Conservation (phyloP, 2,888 invertebrate species). For the Drosophila anomalipes region DNA sequence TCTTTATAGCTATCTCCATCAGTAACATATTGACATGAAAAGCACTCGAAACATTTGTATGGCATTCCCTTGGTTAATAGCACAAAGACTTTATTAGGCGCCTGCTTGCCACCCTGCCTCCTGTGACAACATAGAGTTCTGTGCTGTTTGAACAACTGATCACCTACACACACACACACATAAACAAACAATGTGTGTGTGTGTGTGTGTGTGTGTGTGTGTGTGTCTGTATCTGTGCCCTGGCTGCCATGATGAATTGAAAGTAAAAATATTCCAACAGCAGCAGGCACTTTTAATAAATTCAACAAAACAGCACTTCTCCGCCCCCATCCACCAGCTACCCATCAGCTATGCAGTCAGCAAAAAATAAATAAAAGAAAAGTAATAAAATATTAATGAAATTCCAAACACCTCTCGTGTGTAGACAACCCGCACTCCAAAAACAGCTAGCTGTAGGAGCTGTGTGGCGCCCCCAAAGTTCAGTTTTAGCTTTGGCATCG, state of each 20-base stretch:
- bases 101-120: background rate
- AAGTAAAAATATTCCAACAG: constrained; percentile 39
- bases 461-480: constrained; percentile 5
- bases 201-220: background rate
- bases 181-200: background rate
- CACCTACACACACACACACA: constrained; percentile 10
- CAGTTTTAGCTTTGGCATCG: background rate
- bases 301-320: constrained; percentile 56
- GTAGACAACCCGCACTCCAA: constrained; percentile 22
- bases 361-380: constrained; percentile 53
- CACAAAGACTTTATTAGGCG: constrained; percentile 58
- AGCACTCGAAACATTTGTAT: constrained; percentile 43
- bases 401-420: constrained; percentile 80
- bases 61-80: constrained; percentile 47
- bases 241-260: constrained; percentile 33
- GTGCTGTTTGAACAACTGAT: constrained; percentile 47
- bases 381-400: constrained; percentile 83
- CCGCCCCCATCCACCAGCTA: background rate
- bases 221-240: background rate
- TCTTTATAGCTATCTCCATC: background rate
- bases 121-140: constrained; percentile 12
- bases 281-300: constrained; percentile 68
- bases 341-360: constrained; percentile 20
- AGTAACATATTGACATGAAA: constrained; percentile 32
- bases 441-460: constrained; percentile 13